Conservation (phyloP, 2,113 vertebrate species). For the Oreochromis tanganicae region DNA sequence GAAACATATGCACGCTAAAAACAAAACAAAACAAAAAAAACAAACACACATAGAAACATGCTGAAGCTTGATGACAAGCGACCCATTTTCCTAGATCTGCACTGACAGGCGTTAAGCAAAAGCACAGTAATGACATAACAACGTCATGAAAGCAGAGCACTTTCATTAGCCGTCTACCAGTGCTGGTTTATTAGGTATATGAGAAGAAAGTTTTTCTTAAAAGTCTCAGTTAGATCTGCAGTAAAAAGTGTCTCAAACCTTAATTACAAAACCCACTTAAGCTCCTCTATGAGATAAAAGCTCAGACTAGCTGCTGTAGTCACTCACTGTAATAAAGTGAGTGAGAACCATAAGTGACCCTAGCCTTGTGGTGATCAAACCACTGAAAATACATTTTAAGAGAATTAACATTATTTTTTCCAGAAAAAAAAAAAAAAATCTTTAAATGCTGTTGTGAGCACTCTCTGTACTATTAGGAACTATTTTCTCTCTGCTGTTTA, state of each 20-base stretch:
- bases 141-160: neutral
- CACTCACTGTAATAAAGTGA: neutral
- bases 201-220: neutral
- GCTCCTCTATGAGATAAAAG: fast-evolving
- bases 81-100: slow-evolving; percentile 8
- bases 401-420: neutral
- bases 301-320: neutral
- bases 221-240: neutral
- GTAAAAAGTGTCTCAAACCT: neutral
- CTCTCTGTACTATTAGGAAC: neutral
- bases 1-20: neutral
- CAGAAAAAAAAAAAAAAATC: neutral
- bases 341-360: neutral
- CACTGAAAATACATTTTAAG: neutral
- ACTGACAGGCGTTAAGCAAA: neutral
- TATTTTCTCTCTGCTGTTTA: neutral
- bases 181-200: neutral
- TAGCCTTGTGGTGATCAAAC: neutral
- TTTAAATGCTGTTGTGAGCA: fast-evolving
- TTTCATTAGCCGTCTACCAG: neutral
- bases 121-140: neutral
- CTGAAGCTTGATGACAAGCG: neutral
- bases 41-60: neutral
- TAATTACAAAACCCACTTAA: neutral
- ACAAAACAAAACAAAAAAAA: neutral